These are phyloP conservation scores for Smutsia gigantea DNA, from an alignment of 2,797 vertebrate genomes.

Conservation along the genomic window DNA sequence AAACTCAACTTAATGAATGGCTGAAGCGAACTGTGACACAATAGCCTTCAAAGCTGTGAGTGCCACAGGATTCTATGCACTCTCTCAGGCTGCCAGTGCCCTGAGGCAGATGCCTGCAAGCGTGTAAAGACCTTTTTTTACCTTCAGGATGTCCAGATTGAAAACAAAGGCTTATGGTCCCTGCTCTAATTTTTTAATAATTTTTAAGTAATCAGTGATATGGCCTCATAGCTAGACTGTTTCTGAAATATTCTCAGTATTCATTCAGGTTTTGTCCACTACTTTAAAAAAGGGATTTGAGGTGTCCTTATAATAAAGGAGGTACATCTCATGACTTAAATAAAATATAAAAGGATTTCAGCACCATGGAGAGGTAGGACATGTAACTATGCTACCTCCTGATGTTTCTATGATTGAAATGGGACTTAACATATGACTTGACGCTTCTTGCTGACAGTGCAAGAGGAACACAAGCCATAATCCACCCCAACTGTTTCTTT, in stretches of 20 bases:
- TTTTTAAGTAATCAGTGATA: background rate
- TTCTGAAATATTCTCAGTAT: constrained; percentile 4
- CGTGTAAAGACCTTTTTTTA: background rate
- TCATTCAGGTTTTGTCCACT: background rate
- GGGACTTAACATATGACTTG: background rate
- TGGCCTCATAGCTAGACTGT: background rate
- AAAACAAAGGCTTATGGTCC: background rate
- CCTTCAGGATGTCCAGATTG: background rate
- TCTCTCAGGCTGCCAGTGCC: background rate
- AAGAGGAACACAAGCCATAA: background rate
- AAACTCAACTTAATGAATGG: constrained; percentile 62
- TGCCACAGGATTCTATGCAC: background rate
- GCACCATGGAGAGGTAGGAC: background rate
- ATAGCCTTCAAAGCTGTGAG: background rate
- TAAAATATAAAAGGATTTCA: constrained; percentile 39
- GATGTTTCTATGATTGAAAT: background rate
- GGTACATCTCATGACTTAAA: background rate
- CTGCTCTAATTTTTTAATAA: background rate
- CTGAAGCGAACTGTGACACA: constrained; percentile 45
- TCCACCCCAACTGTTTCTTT: background rate
- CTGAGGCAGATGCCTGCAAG: background rate
- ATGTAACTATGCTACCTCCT: background rate
- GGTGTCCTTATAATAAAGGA: background rate
- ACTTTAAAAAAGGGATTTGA: background rate
- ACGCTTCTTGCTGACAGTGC: background rate